Base-by-base conservation (phyloP, 2,888 invertebrate genomes). In the Eristalis tenax region DNA sequence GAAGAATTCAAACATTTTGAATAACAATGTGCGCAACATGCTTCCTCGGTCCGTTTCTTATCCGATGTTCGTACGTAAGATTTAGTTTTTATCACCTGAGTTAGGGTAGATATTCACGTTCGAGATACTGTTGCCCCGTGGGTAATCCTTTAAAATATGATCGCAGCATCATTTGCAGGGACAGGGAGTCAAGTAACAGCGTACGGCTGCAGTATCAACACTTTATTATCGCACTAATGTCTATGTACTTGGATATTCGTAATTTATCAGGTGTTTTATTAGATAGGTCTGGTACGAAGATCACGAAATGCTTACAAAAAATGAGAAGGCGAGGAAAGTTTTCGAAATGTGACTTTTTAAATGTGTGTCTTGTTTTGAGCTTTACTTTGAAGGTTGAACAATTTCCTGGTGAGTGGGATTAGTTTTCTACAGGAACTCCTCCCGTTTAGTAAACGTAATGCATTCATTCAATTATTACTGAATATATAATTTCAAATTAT, bases 141-240 rank as follows among this genome's bases (percentile, higher is more conserved):
- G 32, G 28, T 76, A 61, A 68, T 76, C 66, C 61, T 22, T n/a
- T 43, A 32, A 76, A 43, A 76, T 43, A 68, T n/a, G 59, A 57
- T 18, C 13, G 11, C n/a, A 57, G 26, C 59, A 10, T 65, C 26
- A 0, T 59, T 26, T 40, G 35, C 18, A 50, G 18, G 10, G n/a
- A 22, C 32, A 40, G 15, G 18, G 26, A 50, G 10, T 6, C 13
- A 43, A 50, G 2, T 13, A 43, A 13, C 50, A 8, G 18, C 50
- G 50, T 50, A 18, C 18, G 50, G 1, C 50, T 50, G 18, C 18
- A 8, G 8, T 50, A 50, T 50, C 50, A 50, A 18, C 50, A 50
- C 18, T 18, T n/a, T 50, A 18, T 50, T 50, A 50, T 50, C 50
- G 18, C 18, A 18, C 50, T 18, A 0, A 50, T 50, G 50, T 50